Evolutionary conservation across 1,140 invertebrate species (phyloP).

Genomic region (Leptopilina clavipes): DNA sequence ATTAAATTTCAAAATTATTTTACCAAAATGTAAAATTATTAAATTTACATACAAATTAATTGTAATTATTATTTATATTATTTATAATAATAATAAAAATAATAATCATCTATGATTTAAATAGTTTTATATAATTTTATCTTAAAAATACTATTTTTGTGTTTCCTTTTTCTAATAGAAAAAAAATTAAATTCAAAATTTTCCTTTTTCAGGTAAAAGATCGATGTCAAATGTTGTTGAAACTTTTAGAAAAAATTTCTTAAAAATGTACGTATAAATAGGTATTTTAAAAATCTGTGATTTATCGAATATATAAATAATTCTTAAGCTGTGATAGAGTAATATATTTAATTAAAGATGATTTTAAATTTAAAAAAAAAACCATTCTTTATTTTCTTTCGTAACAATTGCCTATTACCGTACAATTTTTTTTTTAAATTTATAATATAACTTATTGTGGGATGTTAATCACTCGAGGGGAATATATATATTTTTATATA

Average conservation of each 20-base stretch:
- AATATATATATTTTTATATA: background rate
- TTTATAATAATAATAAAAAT: too few species aligned
- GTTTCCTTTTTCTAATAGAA: background rate
- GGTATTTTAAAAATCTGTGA: background rate
- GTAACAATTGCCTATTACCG: slow-evolving; percentile 16
- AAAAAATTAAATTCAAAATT: background rate
- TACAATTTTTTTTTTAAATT: background rate
- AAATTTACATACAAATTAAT: too few species aligned
- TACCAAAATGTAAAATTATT: too few species aligned
- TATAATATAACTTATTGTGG: background rate
- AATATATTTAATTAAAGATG: background rate
- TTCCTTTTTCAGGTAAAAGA: slow-evolving; percentile 61
- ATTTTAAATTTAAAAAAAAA: background rate
- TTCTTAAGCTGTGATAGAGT: background rate
- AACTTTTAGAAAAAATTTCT: slow-evolving; percentile 66
- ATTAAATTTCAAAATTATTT: too few species aligned
- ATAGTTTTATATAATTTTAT: too few species aligned
- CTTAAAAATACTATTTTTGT: too few species aligned
- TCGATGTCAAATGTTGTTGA: slow-evolving; percentile 64
- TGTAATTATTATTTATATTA: too few species aligned
- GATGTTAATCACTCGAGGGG: background rate
- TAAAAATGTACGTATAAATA: slow-evolving; percentile 44
- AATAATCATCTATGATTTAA: too few species aligned
- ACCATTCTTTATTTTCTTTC: background rate
- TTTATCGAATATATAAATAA: slow-evolving; percentile 38